These are phyloP conservation scores for Tiliacea aurago DNA, from an alignment of 2,888 invertebrate species.

Conservation along the genomic window DNA sequence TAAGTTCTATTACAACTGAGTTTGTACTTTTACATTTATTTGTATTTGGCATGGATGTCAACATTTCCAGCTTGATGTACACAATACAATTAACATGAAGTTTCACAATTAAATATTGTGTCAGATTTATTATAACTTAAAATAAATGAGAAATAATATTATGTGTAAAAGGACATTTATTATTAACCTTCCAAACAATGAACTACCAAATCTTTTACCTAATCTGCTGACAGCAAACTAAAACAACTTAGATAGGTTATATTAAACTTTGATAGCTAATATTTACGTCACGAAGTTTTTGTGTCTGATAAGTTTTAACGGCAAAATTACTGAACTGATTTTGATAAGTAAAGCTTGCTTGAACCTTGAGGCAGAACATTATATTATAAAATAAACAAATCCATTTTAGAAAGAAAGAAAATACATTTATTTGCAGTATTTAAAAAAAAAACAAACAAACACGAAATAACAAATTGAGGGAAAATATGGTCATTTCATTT, in stretches of 20 bases:
- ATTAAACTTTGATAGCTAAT: background rate
- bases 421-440: too few species aligned
- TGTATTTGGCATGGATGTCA: constrained; percentile 83
- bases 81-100: constrained; percentile 81
- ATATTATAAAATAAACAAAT: too few species aligned
- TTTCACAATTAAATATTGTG: constrained; percentile 84
- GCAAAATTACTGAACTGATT: background rate
- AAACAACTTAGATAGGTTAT: background rate
- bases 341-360: background rate
- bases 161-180: constrained; percentile 66
- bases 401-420: too few species aligned
- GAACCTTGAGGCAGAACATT: background rate
- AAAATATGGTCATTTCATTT: too few species aligned
- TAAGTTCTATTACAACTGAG: constrained; percentile 86
- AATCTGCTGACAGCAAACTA: background rate
- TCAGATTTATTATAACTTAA: constrained; percentile 87
- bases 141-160: constrained; percentile 87
- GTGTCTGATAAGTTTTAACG: background rate
- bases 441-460: too few species aligned
- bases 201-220: background rate
- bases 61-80: constrained; percentile 83
- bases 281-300: background rate
- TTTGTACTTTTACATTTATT: constrained; percentile 90
- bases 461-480: too few species aligned
- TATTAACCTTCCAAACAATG: constrained; percentile 7